Conservation (phyloP, 2,888 invertebrate species). For the Pomacea canaliculata region DNA sequence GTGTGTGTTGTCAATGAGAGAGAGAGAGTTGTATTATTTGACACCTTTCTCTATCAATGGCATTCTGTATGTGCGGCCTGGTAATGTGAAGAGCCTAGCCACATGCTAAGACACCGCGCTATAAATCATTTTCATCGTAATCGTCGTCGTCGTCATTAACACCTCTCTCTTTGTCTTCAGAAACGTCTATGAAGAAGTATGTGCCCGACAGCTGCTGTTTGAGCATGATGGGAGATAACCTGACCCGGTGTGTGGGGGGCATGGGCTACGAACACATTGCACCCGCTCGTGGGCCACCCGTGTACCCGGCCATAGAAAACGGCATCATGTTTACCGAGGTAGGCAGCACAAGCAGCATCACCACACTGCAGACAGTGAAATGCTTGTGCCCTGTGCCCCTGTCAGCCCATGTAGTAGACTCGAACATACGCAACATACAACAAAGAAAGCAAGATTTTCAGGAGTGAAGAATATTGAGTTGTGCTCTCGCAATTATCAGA, state of each 20-base stretch:
- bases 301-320: conserved; percentile 37
- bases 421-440: not conserved
- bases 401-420: not conserved
- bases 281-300: conserved; percentile 48
- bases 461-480: not conserved
- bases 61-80: no score
- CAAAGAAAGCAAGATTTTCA: not conserved
- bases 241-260: conserved; percentile 50
- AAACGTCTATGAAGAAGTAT: conserved; percentile 34
- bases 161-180: no score
- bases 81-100: no score
- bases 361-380: no score
- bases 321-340: conserved; percentile 55
- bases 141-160: no score
- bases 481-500: no score
- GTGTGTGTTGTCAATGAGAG: no score
- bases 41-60: no score
- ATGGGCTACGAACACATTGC: conserved; percentile 33
- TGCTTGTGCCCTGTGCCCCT: no score
- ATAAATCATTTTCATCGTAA: no score
- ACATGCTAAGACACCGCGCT: no score
- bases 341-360: conserved; percentile 2
- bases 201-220: conserved; percentile 57
- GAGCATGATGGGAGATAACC: conserved; percentile 43
- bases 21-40: no score